Conservation (phyloP, 2,113 vertebrate genomes). For the Platanista minor region DNA sequence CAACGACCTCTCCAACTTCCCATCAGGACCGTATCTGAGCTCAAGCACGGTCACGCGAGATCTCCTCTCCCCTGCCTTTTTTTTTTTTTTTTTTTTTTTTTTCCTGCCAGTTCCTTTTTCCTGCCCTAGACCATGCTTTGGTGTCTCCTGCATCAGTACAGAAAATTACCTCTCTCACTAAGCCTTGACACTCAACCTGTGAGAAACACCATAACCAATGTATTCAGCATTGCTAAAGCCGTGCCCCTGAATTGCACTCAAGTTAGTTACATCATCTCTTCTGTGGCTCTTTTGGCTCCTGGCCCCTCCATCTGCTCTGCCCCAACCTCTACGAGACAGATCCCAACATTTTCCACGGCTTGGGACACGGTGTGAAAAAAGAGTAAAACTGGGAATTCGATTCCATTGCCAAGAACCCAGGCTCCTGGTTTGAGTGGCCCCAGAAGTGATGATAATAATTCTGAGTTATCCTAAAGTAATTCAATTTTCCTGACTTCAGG, state of each 20-base stretch:
- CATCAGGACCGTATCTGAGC: background rate
- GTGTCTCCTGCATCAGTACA: background rate
- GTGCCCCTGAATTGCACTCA: background rate
- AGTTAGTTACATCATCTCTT: background rate
- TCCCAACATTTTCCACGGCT: background rate
- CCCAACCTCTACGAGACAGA: background rate
- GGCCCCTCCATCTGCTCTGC: background rate
- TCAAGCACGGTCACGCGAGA: background rate
- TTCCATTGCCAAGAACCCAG: background rate
- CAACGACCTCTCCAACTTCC: background rate
- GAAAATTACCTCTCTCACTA: background rate
- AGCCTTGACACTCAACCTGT: background rate
- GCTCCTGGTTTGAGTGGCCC: background rate
- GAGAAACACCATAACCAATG: background rate
- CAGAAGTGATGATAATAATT: background rate
- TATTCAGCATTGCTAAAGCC: background rate
- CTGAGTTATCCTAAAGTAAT: conserved; percentile 13
- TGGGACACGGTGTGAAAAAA: background rate
- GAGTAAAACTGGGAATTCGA: background rate
- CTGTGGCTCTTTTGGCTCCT: background rate
- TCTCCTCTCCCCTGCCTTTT: background rate
- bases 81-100: background rate
- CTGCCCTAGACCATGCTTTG: background rate
- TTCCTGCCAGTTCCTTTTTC: background rate
- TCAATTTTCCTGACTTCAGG: background rate